phyloP scores from a whole-genome alignment of 2,888 invertebrate species.

The Cephonodes hylas region DNA sequence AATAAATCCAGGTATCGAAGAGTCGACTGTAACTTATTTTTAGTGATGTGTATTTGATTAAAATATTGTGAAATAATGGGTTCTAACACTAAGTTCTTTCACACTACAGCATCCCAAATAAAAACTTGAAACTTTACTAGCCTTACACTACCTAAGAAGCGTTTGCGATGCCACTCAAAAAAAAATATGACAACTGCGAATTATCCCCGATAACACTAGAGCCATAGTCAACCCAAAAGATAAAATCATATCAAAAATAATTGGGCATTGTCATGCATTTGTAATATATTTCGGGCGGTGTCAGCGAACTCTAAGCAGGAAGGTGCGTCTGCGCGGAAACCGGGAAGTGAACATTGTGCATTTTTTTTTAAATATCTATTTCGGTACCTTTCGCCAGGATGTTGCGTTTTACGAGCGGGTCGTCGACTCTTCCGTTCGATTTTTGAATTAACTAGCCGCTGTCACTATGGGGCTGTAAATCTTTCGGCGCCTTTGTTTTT shows the following conservation, averaged over 20 bases:
- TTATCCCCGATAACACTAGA: conserved; percentile 20
- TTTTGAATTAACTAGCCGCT: conserved; percentile 36
- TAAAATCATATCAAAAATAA: conserved; percentile 54
- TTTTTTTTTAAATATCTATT: conserved; percentile 66
- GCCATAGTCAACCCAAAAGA: conserved; percentile 34
- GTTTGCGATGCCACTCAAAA: too few relatives aligned
- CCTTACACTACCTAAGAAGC: too few relatives aligned
- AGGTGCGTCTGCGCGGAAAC: conserved; percentile 66
- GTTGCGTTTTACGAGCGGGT: conserved; percentile 25
- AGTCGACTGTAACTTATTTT: too few relatives aligned
- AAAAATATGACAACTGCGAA: not conserved
- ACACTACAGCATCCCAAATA: too few relatives aligned
- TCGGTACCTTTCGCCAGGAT: conserved; percentile 69
- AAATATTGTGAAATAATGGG: too few relatives aligned
- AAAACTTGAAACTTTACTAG: too few relatives aligned
- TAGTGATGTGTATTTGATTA: too few relatives aligned
- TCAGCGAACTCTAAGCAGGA: conserved; percentile 61
- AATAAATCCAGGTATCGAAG: too few relatives aligned
- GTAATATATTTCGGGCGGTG: conserved; percentile 38
- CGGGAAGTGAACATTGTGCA: conserved; percentile 60
- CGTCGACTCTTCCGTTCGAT: conserved; percentile 22
- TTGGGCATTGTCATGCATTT: conserved; percentile 40
- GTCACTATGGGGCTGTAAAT: not conserved
- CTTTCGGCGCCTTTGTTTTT: not conserved
- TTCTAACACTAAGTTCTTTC: too few relatives aligned